Evolutionary conservation across 1,140 invertebrate genomes (phyloP).

Genomic region (Drosophila busckii): DNA sequence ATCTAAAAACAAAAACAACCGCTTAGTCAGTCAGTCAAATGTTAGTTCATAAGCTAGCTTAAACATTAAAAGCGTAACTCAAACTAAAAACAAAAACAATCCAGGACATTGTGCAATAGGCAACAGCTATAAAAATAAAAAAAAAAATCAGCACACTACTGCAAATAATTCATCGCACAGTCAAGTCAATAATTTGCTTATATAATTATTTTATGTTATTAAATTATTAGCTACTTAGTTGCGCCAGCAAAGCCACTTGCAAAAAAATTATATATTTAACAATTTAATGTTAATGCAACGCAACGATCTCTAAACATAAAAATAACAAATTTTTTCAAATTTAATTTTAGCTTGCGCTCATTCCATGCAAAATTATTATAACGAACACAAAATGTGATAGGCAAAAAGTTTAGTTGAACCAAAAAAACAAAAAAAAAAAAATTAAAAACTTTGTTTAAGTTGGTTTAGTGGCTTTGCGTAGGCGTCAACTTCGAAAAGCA

Average conservation of each 20-base stretch:
- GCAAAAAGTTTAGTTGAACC: conserved; percentile 68
- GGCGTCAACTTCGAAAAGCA: conserved; percentile 40
- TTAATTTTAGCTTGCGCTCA: conserved; percentile 73
- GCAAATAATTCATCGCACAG: conserved; percentile 16
- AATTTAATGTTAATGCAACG: conserved; percentile 65
- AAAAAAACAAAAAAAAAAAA: conserved; percentile 35
- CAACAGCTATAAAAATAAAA: conserved; percentile 12
- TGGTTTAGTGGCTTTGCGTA: conserved; percentile 52
- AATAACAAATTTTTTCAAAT: conserved; percentile 53
- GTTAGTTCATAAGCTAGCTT: conserved; percentile 42
- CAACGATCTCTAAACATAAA: conserved; percentile 60
- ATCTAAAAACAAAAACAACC: no score
- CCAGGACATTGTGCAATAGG: conserved; percentile 32
- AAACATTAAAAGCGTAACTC: conserved; percentile 18
- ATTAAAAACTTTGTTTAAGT: conserved; percentile 10
- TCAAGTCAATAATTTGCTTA: conserved; percentile 10
- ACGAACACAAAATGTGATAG: conserved; percentile 68
- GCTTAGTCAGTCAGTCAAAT: conserved; percentile 36
- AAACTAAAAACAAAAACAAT: conserved; percentile 17
- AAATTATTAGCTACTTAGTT: conserved; percentile 44
- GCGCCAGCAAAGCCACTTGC: conserved; percentile 54
- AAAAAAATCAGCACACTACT: neutral
- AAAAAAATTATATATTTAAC: conserved; percentile 18
- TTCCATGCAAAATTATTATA: conserved; percentile 64
- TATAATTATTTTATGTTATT: conserved; percentile 2